Conservation (phyloP, 1,140 invertebrate species). For the Mamestra configurata region DNA sequence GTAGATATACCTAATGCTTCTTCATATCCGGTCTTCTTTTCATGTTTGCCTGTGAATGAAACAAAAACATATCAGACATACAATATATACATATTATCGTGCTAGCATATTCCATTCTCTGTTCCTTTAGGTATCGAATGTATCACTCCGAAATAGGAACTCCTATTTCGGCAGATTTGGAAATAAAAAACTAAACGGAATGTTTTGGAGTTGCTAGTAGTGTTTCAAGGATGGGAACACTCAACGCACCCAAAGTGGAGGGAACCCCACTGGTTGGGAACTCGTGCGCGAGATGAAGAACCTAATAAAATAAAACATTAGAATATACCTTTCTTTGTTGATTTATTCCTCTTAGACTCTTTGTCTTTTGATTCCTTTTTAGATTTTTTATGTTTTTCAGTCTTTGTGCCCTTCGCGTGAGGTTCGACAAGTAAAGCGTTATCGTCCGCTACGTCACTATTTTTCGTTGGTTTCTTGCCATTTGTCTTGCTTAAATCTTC, state of each 20-base stretch:
- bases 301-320: not conserved
- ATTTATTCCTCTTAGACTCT: conserved; percentile 80
- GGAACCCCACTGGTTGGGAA: no score
- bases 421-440: conserved; percentile 64
- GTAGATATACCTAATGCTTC: conserved; percentile 96
- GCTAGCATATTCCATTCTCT: no score
- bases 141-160: no score
- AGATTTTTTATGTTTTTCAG: conserved; percentile 83
- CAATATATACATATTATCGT: no score
- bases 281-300: no score
- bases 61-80: no score
- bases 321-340: conserved; percentile 85
- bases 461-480: conserved; percentile 63
- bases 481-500: conserved; percentile 77
- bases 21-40: conserved; percentile 90
- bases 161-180: no score
- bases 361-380: conserved; percentile 80
- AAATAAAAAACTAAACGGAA: no score
- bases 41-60: conserved; percentile 81
- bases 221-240: no score
- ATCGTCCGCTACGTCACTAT: conserved; percentile 41
- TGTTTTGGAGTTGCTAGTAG: no score
- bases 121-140: no score
- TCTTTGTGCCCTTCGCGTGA: conserved; percentile 71
- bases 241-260: no score